A percentile compares a stretch with the other conserved stretches of the same genome.
Conservation (phyloP, 2,888 invertebrate species). For the Sepiola atlantica region DNA sequence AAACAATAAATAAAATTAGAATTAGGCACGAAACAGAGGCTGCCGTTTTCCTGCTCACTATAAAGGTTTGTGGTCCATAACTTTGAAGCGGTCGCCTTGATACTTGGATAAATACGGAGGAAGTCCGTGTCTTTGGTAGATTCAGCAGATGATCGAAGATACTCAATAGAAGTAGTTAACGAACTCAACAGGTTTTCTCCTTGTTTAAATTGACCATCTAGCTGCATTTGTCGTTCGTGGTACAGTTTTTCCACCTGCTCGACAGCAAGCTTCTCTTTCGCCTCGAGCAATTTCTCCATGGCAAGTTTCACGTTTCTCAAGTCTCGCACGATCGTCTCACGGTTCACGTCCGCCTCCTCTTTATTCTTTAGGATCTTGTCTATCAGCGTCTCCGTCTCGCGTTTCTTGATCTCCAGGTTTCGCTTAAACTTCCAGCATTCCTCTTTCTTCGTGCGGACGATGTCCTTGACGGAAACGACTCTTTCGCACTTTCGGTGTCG, state of each 20-base stretch:
- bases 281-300: neutral
- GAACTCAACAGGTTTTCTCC: neutral
- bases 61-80: neutral
- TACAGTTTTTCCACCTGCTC: neutral
- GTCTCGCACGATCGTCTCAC: neutral
- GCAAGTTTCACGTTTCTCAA: neutral
- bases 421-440: neutral
- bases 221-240: neutral
- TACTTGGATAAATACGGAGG: neutral
- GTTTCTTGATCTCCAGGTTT: conserved; percentile 15
- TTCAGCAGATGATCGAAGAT: neutral
- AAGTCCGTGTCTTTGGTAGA: neutral
- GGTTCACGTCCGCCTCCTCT: neutral
- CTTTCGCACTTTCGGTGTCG: neutral
- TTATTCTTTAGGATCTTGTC: neutral
- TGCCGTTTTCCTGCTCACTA: neutral
- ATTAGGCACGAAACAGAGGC: neutral
- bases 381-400: neutral
- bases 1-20: conserved; percentile 36
- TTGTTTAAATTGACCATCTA: neutral
- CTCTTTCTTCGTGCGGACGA: neutral
- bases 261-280: neutral
- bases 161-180: neutral
- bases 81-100: neutral
- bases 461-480: neutral